Evolutionary conservation across 2,113 vertebrate genomes (phyloP).

Genomic region (Columbina picui): DNA sequence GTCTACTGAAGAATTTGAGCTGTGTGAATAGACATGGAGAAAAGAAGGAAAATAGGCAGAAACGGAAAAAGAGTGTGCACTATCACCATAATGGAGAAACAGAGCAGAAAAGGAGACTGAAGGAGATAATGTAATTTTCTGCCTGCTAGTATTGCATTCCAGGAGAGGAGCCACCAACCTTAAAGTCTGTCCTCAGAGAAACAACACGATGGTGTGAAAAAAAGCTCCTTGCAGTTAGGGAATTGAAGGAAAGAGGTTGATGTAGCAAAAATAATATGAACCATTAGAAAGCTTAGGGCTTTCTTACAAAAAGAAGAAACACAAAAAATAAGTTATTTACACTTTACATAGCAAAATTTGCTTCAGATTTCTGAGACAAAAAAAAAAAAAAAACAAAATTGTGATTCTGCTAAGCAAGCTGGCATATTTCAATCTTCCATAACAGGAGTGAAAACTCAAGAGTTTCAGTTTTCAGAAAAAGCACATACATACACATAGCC

Average conservation of each 20-base stretch:
- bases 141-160: not conserved
- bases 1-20: not conserved
- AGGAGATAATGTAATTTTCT: conserved; percentile 20
- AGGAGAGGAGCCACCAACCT: not conserved
- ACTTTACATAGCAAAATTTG: not conserved
- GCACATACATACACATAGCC: accelerated
- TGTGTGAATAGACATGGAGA: not conserved
- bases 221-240: not conserved
- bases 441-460: not conserved
- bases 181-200: not conserved
- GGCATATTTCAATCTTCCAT: not conserved
- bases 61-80: not conserved
- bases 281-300: not conserved
- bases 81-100: not conserved
- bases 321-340: not conserved
- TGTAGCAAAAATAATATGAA: not conserved
- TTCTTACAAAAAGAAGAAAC: not conserved
- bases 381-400: not conserved
- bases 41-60: not conserved
- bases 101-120: not conserved
- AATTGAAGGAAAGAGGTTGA: not conserved
- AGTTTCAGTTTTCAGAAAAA: not conserved
- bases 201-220: not conserved
- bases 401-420: not conserved
- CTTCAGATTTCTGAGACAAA: not conserved